These are phyloP conservation scores for Nannospalax galili DNA, from an alignment of 2,113 vertebrate species.

Conservation along the genomic window DNA sequence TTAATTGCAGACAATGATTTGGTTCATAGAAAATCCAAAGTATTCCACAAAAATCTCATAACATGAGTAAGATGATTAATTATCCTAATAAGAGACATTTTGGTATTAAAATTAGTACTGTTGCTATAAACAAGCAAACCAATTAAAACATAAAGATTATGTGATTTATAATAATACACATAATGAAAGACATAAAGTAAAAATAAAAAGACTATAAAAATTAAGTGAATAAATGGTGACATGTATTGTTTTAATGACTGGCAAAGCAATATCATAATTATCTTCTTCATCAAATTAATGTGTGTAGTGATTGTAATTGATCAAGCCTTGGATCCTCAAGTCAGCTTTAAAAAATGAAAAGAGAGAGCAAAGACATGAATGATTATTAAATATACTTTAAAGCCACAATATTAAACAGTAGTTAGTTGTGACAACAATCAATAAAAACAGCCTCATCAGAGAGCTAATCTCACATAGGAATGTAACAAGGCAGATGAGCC, in stretches of 20 bases:
- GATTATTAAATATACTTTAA: not conserved
- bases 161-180: not conserved
- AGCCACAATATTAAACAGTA: not conserved
- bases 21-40: not conserved
- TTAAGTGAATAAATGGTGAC: not conserved
- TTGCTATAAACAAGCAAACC: not conserved
- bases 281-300: not conserved
- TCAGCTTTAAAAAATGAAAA: not conserved
- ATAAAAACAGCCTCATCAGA: not conserved
- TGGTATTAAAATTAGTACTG: not conserved
- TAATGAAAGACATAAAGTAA: not conserved
- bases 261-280: not conserved
- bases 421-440: not conserved
- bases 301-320: not conserved
- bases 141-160: not conserved
- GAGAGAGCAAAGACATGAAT: not conserved
- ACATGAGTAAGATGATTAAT: constrained; percentile 2
- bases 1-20: not conserved
- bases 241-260: not conserved
- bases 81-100: not conserved
- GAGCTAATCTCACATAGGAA: not conserved
- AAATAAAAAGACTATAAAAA: not conserved
- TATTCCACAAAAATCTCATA: not conserved
- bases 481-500: not conserved
- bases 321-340: not conserved